Conservation (phyloP, 1,140 invertebrate genomes). For the Zaprionus camerounensis region DNA sequence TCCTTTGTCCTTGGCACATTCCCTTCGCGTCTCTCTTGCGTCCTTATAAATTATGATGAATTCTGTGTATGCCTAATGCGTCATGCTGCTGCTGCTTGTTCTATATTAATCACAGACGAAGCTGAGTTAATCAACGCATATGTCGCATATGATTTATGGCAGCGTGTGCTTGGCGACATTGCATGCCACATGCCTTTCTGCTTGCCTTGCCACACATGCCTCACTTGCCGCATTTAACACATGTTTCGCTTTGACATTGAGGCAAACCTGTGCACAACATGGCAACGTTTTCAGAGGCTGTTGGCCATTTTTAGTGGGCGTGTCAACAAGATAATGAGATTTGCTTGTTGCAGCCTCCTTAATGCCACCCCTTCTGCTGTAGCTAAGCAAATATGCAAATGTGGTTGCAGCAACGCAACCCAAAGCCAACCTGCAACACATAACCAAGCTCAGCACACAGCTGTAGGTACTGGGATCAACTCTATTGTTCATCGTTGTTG, state of each 20-base stretch:
- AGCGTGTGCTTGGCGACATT: slow-evolving; percentile 8
- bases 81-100: slow-evolving; percentile 45
- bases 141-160: slow-evolving; percentile 59
- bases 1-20: slow-evolving; percentile 11
- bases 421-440: slow-evolving; percentile 42
- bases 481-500: slow-evolving; percentile 7
- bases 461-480: neutral
- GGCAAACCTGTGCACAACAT: slow-evolving; percentile 8
- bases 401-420: slow-evolving; percentile 35
- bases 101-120: slow-evolving; percentile 32
- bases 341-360: slow-evolving; percentile 53
- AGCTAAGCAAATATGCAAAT: slow-evolving; percentile 39
- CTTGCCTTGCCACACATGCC: slow-evolving; percentile 1
- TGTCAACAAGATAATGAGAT: slow-evolving; percentile 79
- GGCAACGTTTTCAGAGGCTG: neutral
- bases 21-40: neutral
- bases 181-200: slow-evolving; percentile 1
- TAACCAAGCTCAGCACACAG: slow-evolving; percentile 16
- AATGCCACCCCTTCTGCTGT: neutral
- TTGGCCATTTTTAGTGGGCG: slow-evolving; percentile 61
- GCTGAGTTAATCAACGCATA: slow-evolving; percentile 61
- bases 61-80: slow-evolving; percentile 61
- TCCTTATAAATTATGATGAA: slow-evolving; percentile 68
- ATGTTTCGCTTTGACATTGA: slow-evolving; percentile 28
- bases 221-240: slow-evolving; percentile 37